Evolutionary conservation across 2,888 invertebrate species (phyloP).

Genomic region (Capitulum mitella): DNA sequence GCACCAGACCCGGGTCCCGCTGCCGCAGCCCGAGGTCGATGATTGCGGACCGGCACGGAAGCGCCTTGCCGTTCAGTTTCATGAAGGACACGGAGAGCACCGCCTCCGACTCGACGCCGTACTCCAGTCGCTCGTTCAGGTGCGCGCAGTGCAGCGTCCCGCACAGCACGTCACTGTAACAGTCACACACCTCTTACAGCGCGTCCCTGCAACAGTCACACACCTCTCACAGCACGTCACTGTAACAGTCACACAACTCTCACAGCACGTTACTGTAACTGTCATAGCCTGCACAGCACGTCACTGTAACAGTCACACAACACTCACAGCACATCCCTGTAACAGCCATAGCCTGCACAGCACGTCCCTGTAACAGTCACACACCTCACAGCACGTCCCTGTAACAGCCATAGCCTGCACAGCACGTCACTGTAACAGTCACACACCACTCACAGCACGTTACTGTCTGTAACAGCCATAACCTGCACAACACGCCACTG

Average conservation of each 20-base stretch:
- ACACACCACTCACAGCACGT: slow-evolving; percentile 56
- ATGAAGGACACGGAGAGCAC: slow-evolving; percentile 75
- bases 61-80: slow-evolving; percentile 55
- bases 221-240: slow-evolving; percentile 51
- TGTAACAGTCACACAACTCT: too few species aligned
- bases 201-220: neutral
- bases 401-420: neutral
- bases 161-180: slow-evolving; percentile 54
- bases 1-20: slow-evolving; percentile 89
- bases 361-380: neutral
- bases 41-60: slow-evolving; percentile 82
- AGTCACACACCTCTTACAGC: neutral
- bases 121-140: slow-evolving; percentile 84
- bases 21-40: slow-evolving; percentile 84
- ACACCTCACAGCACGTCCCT: neutral
- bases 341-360: too few species aligned
- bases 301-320: neutral
- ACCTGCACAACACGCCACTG: neutral
- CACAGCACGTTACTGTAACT: too few species aligned
- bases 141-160: slow-evolving; percentile 94
- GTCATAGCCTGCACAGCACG: neutral
- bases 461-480: neutral
- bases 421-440: neutral
- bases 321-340: too few species aligned
- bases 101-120: slow-evolving; percentile 87